Base-by-base conservation (phyloP, 2,888 invertebrate genomes). In the Thalpophila matura region DNA sequence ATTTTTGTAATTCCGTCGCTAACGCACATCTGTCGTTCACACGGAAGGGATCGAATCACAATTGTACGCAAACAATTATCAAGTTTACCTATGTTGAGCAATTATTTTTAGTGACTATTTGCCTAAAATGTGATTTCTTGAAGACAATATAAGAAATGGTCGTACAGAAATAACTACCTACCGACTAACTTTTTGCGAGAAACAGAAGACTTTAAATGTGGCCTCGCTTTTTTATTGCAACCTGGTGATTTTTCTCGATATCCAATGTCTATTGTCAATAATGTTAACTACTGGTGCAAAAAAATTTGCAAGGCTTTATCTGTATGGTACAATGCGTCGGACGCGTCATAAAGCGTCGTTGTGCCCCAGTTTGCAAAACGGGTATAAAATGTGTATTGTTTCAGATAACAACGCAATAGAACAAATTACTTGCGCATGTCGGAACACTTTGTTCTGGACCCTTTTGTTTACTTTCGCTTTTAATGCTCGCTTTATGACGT, bases 1-100 rank as follows among this genome's bases (percentile, higher is more conserved):
- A 92, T 92, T 92, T 94, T 90, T 89, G 87, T 91, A 93, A 92
- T 91, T 92, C 90, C 86, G 86, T 74, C 88, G 89, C 84, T 82
- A 68, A 78, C 89, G 89, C 90, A 91, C 94, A 95, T 93, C 95
- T 94, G 94, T 91, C 94, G 91, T 86, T 89, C 89, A 88, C 90
- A 89, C 91, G 89, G 90, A 90, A 91, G 91, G 91, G 91, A 90
- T 84, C 86, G 83, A 60, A 67, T 76, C 77, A 83, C 83, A 84
- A 82, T 86, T 82, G 79, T 84, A 79, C 65, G 85, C 81, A 82
- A 83, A 82, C 81, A 84, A 84, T 81, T 77, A 81, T 77, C 64
- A 74, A 72, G 70, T 68, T 74, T 65, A 68, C 60, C 63, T 72
- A 62, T 58, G 33, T 75, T 75, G 56, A 31, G 40, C 72, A 80